Percentiles rank a stretch among this genome's conserved stretches.
Evolutionary conservation across 2,888 invertebrate species (phyloP).

Genomic region (Agrochola circellaris): DNA sequence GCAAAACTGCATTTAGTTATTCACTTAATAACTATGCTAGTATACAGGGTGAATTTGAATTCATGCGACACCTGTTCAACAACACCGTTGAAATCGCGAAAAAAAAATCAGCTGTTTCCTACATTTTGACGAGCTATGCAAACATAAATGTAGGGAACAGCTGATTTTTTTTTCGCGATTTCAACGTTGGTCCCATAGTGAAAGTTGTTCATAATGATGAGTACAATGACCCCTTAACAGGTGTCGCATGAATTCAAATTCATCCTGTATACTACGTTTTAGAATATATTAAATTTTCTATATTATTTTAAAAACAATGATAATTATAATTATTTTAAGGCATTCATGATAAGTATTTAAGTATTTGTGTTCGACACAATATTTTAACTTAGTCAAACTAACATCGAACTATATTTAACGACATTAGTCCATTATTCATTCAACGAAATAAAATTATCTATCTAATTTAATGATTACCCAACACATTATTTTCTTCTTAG

Average conservation of each 20-base stretch:
- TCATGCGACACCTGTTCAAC: no score
- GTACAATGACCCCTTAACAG: no score
- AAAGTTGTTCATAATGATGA: no score
- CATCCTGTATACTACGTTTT: background rate
- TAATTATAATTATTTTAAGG: conserved; percentile 5
- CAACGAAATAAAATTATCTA: background rate
- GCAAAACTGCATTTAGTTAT: background rate
- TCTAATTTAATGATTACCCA: conserved; percentile 17
- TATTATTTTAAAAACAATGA: background rate
- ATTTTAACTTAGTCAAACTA: background rate
- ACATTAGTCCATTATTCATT: background rate
- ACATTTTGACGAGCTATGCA: no score
- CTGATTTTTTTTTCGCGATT: no score
- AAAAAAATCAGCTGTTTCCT: no score
- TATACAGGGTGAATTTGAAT: no score
- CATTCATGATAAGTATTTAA: background rate
- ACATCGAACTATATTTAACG: background rate
- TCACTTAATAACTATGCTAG: background rate
- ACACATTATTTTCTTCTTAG: background rate
- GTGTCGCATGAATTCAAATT: no score
- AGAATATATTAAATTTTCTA: conserved; percentile 23
- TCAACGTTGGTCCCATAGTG: no score
- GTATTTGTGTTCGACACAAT: conserved; percentile 31
- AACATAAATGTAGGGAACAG: no score
- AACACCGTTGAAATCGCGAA: no score